Conservation (phyloP, 2,888 invertebrate species). For the Nemapogon koenigi region DNA sequence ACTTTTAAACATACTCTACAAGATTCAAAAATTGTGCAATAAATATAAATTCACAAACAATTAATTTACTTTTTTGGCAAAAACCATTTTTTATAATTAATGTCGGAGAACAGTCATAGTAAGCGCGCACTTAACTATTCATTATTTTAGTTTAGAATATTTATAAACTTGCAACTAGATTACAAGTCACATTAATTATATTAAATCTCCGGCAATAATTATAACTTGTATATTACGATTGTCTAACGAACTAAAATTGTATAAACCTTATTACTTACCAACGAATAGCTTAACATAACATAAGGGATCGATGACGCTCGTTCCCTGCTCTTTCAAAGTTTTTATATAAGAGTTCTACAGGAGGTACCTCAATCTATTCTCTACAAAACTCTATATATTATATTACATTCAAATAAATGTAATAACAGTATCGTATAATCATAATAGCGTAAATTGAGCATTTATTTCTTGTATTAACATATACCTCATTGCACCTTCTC, state of each 20-base stretch:
- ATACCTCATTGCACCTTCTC: too few species aligned
- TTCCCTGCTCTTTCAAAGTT: too few species aligned
- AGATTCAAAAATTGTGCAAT: conserved; percentile 5
- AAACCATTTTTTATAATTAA: conserved; percentile 5
- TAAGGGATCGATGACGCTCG: too few species aligned
- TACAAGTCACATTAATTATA: background rate
- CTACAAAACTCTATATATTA: background rate
- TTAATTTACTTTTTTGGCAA: conserved; percentile 5
- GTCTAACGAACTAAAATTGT: conserved; percentile 7
- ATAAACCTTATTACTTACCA: too few species aligned
- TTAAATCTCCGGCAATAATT: conserved; percentile 8
- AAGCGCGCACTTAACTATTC: conserved; percentile 8
- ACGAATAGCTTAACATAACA: too few species aligned
- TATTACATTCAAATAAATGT: background rate
- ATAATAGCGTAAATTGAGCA: conserved; percentile 8
- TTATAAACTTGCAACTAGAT: background rate
- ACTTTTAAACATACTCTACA: conserved; percentile 4
- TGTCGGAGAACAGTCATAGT: conserved; percentile 8
- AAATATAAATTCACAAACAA: conserved; percentile 4
- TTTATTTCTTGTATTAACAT: too few species aligned
- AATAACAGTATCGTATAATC: conserved; percentile 3
- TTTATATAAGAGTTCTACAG: conserved; percentile 8
- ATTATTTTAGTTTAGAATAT: conserved; percentile 9
- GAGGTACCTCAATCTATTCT: conserved; percentile 5
- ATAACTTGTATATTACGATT: conserved; percentile 3